These are phyloP conservation scores for Neolamprologus sp. DNA, from an alignment of 2,113 vertebrate species.

Conservation along the genomic window DNA sequence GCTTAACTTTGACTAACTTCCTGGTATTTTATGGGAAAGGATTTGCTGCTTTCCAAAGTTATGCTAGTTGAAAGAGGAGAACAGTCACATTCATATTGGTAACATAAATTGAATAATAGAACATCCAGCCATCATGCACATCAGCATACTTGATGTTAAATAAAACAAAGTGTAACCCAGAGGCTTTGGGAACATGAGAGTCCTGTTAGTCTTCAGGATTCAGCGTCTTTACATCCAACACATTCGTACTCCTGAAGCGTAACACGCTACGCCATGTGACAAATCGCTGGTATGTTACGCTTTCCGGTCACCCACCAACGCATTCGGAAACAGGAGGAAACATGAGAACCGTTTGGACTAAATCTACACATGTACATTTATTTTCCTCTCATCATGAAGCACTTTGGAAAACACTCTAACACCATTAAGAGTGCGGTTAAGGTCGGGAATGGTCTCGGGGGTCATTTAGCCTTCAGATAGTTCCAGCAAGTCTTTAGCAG, in stretches of 20 bases:
- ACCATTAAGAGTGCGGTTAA: neutral
- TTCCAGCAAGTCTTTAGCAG: neutral
- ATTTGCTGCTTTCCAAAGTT: neutral
- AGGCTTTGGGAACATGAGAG: neutral
- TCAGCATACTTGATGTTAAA: neutral
- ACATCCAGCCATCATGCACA: neutral
- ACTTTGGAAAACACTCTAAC: neutral
- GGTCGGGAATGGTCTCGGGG: neutral
- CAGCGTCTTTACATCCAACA: neutral
- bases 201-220: neutral
- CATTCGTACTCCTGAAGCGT: neutral
- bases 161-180: neutral
- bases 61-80: neutral
- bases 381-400: neutral
- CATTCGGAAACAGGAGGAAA: neutral
- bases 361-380: neutral
- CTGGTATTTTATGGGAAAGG: neutral
- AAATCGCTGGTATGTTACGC: fast-evolving
- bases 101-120: neutral
- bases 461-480: neutral
- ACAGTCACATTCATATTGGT: neutral
- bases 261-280: neutral
- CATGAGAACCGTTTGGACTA: neutral
- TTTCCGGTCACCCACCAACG: neutral
- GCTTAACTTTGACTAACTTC: neutral